Base-by-base conservation (phyloP, 2,113 vertebrate genomes). In the Sula dactylatra region DNA sequence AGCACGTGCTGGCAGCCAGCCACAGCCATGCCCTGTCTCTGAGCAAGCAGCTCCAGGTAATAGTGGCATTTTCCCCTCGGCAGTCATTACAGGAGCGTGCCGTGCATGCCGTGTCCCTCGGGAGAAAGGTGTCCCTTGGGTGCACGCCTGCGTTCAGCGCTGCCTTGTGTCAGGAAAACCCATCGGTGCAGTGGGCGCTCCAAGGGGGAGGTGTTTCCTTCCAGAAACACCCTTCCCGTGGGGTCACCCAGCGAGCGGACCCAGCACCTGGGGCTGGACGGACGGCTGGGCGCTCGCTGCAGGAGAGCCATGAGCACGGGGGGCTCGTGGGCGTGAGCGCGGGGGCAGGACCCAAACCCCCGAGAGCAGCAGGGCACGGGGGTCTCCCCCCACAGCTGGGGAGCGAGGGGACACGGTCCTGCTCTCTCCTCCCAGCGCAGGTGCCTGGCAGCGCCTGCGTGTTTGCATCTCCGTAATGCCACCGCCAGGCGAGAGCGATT, bases 271-370 rank as follows among this genome's bases (percentile, higher is more conserved):
- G 17, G 49, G 21, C 13, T 12, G 52, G 64, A 9, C 2, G 24
- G 26, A 38, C 0, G 19, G 36, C 2, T 13, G 58, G 22, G 3
- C 62, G 45, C 29, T 67, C 9, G 2, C 40, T 65, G 49, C 13
- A 16, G 18, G 19, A 55, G 47, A 59, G 31, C 9, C 11, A 1
- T 2, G 6, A 65, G 45, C 50, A 31, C 13, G 9, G 42, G 14
- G 5, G 13, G 27, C 3, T 3, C 1, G 3, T 1, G 9, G 4
- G 4, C 18, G 8, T 52, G 36, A 80, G 47, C 3, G 2, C 0
- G 8, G 13, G 25, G 36, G 34, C 11, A 49, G 38, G 77, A 59
- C 19, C 58, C 58, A 55, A 44, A 19, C 15, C 47, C 34, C 58
- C 7, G 0, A 59, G 50, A 81, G 49, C 77, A 94, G 52, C 67